phyloP scores from a whole-genome alignment of 1,140 invertebrate genomes.

The Notospermus geniculatus region DNA sequence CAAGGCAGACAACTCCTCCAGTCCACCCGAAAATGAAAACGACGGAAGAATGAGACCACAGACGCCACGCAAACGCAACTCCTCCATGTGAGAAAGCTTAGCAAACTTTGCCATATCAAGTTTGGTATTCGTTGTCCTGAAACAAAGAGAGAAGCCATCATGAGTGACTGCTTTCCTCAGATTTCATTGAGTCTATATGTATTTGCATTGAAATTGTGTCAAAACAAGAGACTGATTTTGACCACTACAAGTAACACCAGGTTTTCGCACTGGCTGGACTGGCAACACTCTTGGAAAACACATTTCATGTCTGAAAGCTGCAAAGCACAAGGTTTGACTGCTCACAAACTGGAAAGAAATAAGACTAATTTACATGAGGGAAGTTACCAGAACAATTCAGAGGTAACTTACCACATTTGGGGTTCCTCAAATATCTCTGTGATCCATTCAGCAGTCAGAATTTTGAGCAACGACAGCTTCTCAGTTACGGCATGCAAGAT shows the following conservation, averaged over 20 bases:
- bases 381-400: neutral
- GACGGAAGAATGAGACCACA: constrained; percentile 28
- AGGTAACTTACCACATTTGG: constrained; percentile 30
- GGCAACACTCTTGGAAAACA: too few relatives aligned
- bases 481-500: constrained; percentile 33
- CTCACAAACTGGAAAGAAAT: neutral
- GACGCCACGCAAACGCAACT: constrained; percentile 31
- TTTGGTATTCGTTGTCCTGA: constrained; percentile 31
- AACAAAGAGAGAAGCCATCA: constrained; percentile 6
- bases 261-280: neutral
- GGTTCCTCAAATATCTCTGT: constrained; percentile 25
- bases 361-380: neutral
- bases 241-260: too few relatives aligned
- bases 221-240: too few relatives aligned
- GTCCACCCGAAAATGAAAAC: constrained; percentile 31
- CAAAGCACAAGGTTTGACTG: too few relatives aligned
- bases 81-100: constrained; percentile 22
- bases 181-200: neutral
- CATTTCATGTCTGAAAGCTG: too few relatives aligned
- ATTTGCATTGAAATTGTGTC: too few relatives aligned
- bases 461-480: constrained; percentile 30
- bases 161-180: neutral
- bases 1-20: constrained; percentile 28
- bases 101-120: constrained; percentile 36
- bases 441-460: constrained; percentile 32